phyloP scores from a whole-genome alignment of 2,797 vertebrate genomes.

The Chaetophractus vellerosus region DNA sequence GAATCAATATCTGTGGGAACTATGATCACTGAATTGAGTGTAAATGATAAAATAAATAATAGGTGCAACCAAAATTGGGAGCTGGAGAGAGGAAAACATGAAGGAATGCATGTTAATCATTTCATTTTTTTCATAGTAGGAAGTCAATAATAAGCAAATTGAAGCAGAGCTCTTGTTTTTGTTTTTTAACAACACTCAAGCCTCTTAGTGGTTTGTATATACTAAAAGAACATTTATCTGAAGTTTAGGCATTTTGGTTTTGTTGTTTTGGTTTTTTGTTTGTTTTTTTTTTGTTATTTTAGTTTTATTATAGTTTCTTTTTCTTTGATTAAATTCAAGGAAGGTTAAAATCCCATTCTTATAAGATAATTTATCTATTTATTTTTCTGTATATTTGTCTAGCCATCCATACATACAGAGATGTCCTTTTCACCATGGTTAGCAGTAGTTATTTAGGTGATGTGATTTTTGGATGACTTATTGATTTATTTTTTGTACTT shows the following conservation, averaged over 20 bases:
- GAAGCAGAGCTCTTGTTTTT: not conserved
- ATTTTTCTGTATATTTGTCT: not conserved
- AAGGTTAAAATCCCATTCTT: not conserved
- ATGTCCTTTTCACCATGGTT: not conserved
- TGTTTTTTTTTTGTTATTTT: not conserved
- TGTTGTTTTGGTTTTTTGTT: not conserved
- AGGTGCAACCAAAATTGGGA: not conserved
- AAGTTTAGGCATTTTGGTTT: conserved; percentile 5
- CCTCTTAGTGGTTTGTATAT: not conserved
- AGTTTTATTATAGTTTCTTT: not conserved
- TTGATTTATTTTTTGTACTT: conserved; percentile 3
- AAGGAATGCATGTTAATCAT: not conserved
- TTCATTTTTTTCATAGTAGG: not conserved
- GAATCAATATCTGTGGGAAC: not conserved
- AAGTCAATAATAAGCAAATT: not conserved
- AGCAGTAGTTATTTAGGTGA: not conserved
- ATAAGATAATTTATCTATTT: not conserved
- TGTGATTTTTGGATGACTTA: not conserved
- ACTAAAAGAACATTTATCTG: not conserved
- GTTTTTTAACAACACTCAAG: not conserved
- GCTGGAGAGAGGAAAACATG: not conserved
- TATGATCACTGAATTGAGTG: not conserved
- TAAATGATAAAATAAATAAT: not conserved
- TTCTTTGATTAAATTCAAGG: conserved; percentile 9
- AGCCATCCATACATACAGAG: not conserved